A percentile compares a stretch with the other conserved stretches of the same genome.
phyloP scores from a whole-genome alignment of 2,113 vertebrate genomes.

The Dasyornis broadbenti region DNA sequence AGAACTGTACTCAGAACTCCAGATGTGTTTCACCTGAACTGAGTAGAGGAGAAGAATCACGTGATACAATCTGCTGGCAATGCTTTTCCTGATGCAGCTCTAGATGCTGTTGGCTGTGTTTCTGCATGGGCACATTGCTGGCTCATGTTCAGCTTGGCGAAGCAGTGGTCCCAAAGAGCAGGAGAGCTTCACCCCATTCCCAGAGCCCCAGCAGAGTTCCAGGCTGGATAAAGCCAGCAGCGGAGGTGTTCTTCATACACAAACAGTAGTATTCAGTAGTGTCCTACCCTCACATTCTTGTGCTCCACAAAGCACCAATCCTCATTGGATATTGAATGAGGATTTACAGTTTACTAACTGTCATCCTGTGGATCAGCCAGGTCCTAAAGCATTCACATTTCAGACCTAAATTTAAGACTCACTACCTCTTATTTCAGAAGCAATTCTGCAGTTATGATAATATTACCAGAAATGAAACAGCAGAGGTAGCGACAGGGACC shows the following conservation, averaged over 20 bases:
- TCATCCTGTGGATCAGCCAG: background rate
- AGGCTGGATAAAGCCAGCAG: background rate
- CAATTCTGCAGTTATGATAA: background rate
- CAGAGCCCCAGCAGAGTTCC: background rate
- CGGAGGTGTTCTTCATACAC: background rate
- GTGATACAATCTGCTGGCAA: background rate
- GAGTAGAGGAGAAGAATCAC: background rate
- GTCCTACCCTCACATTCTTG: background rate
- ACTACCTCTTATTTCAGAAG: background rate
- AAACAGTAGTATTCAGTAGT: background rate
- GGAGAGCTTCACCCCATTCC: background rate
- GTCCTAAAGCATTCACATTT: background rate
- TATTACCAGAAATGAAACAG: background rate
- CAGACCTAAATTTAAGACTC: background rate
- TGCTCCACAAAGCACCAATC: background rate
- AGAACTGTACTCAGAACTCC: background rate
- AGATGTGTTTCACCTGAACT: background rate
- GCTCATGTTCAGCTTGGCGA: background rate
- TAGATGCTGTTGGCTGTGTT: fast-evolving
- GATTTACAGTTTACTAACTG: background rate
- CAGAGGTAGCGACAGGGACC: background rate
- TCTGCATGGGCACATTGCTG: background rate
- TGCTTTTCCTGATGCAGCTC: background rate
- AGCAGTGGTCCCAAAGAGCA: background rate
- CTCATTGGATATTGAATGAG: background rate